Evolutionary conservation across 2,797 vertebrate species (phyloP).

Genomic region (Salarias fasciatus): DNA sequence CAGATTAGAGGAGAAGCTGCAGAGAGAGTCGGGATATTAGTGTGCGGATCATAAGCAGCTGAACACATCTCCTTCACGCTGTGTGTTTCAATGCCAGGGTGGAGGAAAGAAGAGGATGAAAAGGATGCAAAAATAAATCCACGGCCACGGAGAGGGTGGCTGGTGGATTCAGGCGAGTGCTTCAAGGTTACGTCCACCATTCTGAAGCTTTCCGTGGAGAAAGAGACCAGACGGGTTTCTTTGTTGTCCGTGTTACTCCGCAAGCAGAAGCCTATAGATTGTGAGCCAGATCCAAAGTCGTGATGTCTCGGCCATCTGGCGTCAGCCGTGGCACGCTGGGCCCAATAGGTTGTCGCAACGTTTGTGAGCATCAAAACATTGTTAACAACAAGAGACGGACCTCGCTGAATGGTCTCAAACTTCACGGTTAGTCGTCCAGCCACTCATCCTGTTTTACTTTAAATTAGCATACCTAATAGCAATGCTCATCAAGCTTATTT

Average conservation of each 20-base stretch:
- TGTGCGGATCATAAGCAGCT: conserved; percentile 16
- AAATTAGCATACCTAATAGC: no score
- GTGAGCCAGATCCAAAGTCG: conserved; percentile 50
- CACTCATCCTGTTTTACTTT: no score
- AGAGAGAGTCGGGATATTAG: not conserved
- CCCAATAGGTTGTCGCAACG: conserved; percentile 17
- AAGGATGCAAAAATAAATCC: conserved; percentile 28
- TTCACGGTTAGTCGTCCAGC: no score
- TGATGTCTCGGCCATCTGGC: conserved; percentile 62
- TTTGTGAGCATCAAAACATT: conserved; percentile 22
- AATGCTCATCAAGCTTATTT: no score
- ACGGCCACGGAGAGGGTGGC: not conserved
- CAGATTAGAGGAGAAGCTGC: conserved; percentile 18
- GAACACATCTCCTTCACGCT: conserved; percentile 1
- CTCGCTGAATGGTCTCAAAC: no score
- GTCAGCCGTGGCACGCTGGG: conserved; percentile 30
- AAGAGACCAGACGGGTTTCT: conserved; percentile 16
- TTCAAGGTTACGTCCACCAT: conserved; percentile 28
- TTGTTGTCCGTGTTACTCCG: conserved; percentile 30
- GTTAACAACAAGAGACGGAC: no score
- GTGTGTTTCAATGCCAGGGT: conserved; percentile 16
- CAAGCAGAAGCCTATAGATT: conserved; percentile 21
- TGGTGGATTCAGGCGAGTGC: conserved; percentile 18
- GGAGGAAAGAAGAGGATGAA: conserved; percentile 17
- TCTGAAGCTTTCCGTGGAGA: not conserved